Evolutionary conservation across 2,888 invertebrate species (phyloP), one percentile per base, ranked within the genome.

Genomic region (Himalopsyche kuldschensis): DNA sequence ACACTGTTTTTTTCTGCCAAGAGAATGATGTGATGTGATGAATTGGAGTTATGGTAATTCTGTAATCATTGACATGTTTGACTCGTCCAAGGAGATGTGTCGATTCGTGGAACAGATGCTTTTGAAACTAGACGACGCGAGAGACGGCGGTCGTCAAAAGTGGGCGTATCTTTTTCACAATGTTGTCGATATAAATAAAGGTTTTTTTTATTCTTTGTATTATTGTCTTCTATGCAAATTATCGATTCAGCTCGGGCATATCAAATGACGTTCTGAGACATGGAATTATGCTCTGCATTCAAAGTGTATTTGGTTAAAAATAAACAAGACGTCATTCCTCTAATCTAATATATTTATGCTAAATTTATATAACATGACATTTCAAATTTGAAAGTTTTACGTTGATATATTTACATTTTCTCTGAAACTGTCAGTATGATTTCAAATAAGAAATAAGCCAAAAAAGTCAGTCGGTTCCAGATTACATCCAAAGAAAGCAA

Each of bases 191-290:
- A 69, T 69, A 69, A 69, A 69, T 69, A 69, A 69, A 69, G 30
- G 69, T 30, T 69, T 69, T 69, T 35, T 69, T 69, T 69, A 69
- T 69, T 69, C 27, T 69, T 69, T 69, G 15, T 69, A 27, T 69
- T 69, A 69, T 69, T 69, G 69, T 69, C 69, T 69, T 69, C 69
- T 69, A 69, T 69, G 69, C 69, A 69, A 69, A 69, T 69, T 69
- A 69, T 69, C 69, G 69, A 69, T 69, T 69, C 69, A 69, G 27
- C 69, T 69, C 27, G 27, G 69, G 27, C 69, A 69, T 69, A 69
- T 69, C 69, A 69, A 69, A 69, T 69, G 69, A 69, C 69, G 69
- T 69, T 69, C 69, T 15, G 20, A 69, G 69, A 69, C 30, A 8
- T 69, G 30, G 30, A 69, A 69, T 30, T 69, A 69, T 69, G 69